phyloP scores from a whole-genome alignment of 2,113 vertebrate genomes.

The Macrotis lagotis region DNA sequence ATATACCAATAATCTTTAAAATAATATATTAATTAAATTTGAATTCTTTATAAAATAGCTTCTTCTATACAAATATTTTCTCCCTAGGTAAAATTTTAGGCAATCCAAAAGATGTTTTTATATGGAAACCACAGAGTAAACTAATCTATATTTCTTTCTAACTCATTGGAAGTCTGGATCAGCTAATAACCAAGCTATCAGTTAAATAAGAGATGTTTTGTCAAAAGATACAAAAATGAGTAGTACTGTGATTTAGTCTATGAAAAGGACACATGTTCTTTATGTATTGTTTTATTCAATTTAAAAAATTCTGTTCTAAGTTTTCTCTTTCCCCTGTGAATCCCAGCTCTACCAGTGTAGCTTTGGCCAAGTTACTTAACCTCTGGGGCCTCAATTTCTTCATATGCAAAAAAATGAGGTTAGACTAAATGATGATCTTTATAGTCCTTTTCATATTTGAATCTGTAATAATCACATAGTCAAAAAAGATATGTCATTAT shows the following conservation, averaged over 20 bases:
- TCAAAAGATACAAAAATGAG: background rate
- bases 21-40: background rate
- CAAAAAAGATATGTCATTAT: no score
- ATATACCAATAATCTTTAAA: conserved; percentile 16
- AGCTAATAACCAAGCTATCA: background rate
- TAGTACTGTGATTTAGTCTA: background rate
- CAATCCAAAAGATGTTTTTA: background rate
- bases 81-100: conserved; percentile 9
- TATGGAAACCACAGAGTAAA: background rate
- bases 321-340: background rate
- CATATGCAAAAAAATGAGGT: background rate
- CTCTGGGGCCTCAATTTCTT: background rate
- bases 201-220: background rate
- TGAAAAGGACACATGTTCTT: background rate
- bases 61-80: conserved; percentile 32
- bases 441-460: no score
- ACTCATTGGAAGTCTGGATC: background rate
- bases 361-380: background rate
- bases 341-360: background rate
- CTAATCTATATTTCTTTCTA: background rate
- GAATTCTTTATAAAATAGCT: background rate
- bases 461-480: no score
- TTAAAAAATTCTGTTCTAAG: background rate
- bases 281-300: background rate
- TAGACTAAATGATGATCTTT: background rate